Evolutionary conservation across 2,113 vertebrate species (phyloP), one percentile per base, ranked within the genome.

Genomic region (Hystrix cristata): DNA sequence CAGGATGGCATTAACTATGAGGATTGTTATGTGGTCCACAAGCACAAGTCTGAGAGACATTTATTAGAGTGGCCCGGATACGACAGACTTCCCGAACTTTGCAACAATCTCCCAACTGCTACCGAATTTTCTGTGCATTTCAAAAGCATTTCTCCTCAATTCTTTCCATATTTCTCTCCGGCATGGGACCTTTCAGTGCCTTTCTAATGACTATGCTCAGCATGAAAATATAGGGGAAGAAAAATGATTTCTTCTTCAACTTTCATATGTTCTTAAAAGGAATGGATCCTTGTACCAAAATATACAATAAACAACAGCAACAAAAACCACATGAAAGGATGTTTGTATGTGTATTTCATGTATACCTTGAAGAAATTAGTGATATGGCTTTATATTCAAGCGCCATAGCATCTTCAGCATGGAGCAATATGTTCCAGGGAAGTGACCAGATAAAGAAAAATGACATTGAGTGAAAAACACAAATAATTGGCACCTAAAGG

Each of bases 1-100:
- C n/a, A 59, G 5, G 3, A 19, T 38, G 4, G 31, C 0, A 38
- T 67, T 53, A 15, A 0, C 14, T 13, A 5, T 5, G 43, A 29
- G 15, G 2, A 79, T 11, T 16, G 34, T 29, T 53, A 53, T 60
- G 7, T 25, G 12, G 2, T 8, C 25, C n/a, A 16, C 21, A 2
- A 53, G 2, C 21, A 53, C 5, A 38, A 18, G 1, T 18, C 19
- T 43, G 48, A 79, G n/a, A 8, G 31, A 29, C 16, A 23, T 53
- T 80, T 69, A 55, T 51, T 57, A 25, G 0, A 25, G 1, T 67
- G 10, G 6, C 4, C n/a, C 21, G 6, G 5, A 31, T 43, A 38
- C 18, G 18, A 25, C 31, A 3, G 43, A 60, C 16, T 27, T 53
- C 10, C 60, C 64, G 27, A 64, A 87, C 23, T 78, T 76, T 29